Conservation (phyloP, 2,797 vertebrate species). For the Anguilla obscura region DNA sequence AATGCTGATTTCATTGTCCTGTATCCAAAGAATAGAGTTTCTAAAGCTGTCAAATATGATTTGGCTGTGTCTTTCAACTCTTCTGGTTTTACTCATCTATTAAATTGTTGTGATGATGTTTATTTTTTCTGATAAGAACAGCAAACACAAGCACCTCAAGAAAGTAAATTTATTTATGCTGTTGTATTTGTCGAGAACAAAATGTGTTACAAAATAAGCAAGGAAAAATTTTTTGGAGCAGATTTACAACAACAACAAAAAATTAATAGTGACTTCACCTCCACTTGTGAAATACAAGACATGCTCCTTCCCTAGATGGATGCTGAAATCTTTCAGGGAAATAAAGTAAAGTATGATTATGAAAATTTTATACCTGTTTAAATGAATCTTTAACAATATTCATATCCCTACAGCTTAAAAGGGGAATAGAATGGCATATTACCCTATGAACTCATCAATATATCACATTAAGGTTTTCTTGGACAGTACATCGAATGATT, state of each 20-base stretch:
- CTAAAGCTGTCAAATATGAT: neutral
- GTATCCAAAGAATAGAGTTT: neutral
- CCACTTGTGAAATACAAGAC: neutral
- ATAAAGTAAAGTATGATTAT: neutral
- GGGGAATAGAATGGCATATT: neutral
- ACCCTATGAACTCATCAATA: neutral
- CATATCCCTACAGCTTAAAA: neutral
- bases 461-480: neutral
- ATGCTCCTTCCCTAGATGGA: neutral
- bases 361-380: neutral
- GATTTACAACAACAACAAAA: neutral
- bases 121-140: neutral
- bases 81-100: neutral
- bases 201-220: neutral
- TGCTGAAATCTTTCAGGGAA: neutral
- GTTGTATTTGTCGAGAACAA: neutral
- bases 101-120: neutral
- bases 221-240: neutral
- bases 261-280: neutral
- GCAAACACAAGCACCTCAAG: neutral
- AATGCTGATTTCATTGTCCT: neutral
- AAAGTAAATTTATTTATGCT: neutral
- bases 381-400: neutral
- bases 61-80: neutral
- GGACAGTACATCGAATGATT: neutral